Evolutionary conservation across 2,888 invertebrate genomes (phyloP).

Genomic region (Aphidoletes aphidimyza): DNA sequence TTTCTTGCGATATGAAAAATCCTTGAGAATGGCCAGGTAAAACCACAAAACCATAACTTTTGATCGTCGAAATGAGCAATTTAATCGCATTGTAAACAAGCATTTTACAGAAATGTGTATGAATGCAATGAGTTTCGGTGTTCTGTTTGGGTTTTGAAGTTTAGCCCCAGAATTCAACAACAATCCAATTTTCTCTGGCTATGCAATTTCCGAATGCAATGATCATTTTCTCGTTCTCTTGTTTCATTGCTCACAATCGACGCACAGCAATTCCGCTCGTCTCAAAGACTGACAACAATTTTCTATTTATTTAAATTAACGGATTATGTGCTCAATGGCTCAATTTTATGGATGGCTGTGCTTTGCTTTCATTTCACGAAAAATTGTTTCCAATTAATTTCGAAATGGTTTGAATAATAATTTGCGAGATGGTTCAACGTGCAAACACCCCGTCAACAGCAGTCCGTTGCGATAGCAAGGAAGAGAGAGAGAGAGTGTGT

Average conservation of each 20-base stretch:
- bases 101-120: background rate
- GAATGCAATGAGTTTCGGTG: background rate
- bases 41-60: background rate
- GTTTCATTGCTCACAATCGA: too few species aligned
- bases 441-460: too few species aligned
- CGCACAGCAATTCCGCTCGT: too few species aligned
- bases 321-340: conserved; percentile 22
- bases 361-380: background rate
- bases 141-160: too few species aligned
- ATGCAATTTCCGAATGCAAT: too few species aligned
- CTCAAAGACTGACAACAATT: background rate
- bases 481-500: background rate
- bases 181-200: too few species aligned
- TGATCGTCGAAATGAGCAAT: background rate
- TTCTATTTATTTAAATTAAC: conserved; percentile 44
- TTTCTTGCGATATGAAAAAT: too few species aligned
- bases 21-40: background rate
- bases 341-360: conserved; percentile 23
- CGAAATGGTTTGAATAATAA: background rate
- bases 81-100: conserved; percentile 10
- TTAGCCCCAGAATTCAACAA: too few species aligned
- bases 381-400: conserved; percentile 25
- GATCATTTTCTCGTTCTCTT: too few species aligned
- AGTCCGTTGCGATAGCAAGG: too few species aligned
- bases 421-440: conserved; percentile 3